A percentile compares a stretch with the other conserved stretches of the same genome.
phyloP scores from a whole-genome alignment of 1,140 invertebrate genomes.

The Dinoponera quadriceps region DNA sequence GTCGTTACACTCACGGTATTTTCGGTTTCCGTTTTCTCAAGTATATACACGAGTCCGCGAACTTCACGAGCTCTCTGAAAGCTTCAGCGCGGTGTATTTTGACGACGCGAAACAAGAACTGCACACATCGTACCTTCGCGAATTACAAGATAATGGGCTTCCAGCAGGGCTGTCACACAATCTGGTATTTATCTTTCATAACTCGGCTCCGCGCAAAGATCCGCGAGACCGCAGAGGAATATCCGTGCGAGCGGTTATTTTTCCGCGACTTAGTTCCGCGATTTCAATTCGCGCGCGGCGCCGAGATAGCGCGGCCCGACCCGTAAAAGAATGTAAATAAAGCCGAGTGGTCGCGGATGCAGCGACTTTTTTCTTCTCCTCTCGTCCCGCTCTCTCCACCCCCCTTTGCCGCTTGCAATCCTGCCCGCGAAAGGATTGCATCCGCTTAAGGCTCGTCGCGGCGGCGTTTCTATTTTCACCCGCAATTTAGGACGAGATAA shows the following conservation, averaged over 20 bases:
- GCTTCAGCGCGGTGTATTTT: too few species aligned
- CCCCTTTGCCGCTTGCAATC: slow-evolving; percentile 60
- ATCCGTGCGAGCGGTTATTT: slow-evolving; percentile 25
- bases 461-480: slow-evolving; percentile 73
- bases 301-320: slow-evolving; percentile 40
- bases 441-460: slow-evolving; percentile 73
- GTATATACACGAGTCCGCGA: too few species aligned
- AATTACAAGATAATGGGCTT: not conserved
- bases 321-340: slow-evolving; percentile 67
- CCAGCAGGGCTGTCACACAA: not conserved
- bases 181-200: slow-evolving; percentile 35
- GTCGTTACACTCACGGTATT: not conserved
- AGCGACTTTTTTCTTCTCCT: slow-evolving; percentile 28
- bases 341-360: slow-evolving; percentile 55
- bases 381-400: slow-evolving; percentile 45
- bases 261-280: slow-evolving; percentile 37
- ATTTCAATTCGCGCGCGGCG: slow-evolving; percentile 67
- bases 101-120: too few species aligned
- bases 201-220: not conserved
- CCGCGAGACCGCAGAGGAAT: not conserved
- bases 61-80: too few species aligned
- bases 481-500: slow-evolving; percentile 63
- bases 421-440: slow-evolving; percentile 73
- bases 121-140: too few species aligned
- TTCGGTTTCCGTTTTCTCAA: not conserved